These are phyloP conservation scores for Neomonachus schauinslandi DNA, from an alignment of 2,113 vertebrate genomes.

Conservation along the genomic window DNA sequence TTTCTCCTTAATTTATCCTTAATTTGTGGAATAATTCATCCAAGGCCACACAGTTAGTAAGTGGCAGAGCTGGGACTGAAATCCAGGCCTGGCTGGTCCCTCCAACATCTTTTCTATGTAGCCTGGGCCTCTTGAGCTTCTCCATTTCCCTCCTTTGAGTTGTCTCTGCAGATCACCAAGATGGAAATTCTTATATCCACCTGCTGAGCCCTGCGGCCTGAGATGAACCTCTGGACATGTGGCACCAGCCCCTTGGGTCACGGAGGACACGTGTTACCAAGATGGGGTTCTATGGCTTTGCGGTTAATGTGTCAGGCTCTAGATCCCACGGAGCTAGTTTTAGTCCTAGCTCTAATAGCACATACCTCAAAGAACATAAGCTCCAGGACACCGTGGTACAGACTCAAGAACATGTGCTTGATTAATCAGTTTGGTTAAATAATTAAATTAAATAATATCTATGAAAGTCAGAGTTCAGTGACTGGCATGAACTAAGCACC, in stretches of 20 bases:
- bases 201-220: neutral
- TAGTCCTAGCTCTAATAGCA: neutral
- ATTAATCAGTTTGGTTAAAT: neutral
- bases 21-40: neutral
- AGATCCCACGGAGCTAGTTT: neutral
- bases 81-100: neutral
- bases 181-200: neutral
- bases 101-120: neutral
- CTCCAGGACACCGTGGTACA: neutral
- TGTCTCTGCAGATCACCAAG: neutral
- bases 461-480: neutral
- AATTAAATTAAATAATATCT: neutral
- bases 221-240: rapidly evolving
- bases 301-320: neutral
- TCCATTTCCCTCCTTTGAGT: neutral
- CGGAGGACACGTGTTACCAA: rapidly evolving
- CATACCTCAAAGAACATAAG: neutral
- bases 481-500: neutral
- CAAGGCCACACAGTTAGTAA: neutral
- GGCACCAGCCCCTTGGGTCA: neutral
- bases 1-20: neutral
- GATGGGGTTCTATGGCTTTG: neutral
- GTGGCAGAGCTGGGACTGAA: neutral
- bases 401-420: neutral
- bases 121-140: neutral